A percentile compares a stretch with the other conserved stretches of the same genome.
Conservation (phyloP, 1,140 invertebrate genomes). For the Drosophila pachea region DNA sequence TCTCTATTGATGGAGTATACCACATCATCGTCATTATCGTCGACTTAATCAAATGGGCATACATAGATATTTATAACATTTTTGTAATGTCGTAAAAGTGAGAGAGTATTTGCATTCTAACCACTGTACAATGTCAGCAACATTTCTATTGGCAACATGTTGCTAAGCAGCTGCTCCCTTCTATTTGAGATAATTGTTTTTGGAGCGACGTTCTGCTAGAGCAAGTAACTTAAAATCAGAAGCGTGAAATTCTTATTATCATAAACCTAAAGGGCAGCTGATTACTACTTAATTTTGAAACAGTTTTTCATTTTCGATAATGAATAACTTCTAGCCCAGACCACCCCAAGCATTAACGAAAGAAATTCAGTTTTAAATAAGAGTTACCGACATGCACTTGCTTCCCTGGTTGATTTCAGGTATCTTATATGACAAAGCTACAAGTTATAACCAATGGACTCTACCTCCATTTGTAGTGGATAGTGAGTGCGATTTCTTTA, state of each 20-base stretch:
- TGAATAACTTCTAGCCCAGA: neutral
- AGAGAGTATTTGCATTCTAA: neutral
- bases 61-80: neutral
- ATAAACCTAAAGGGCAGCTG: neutral
- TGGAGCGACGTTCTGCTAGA: constrained; percentile 63
- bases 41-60: too few relatives aligned
- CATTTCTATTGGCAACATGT: constrained; percentile 61
- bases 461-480: too few relatives aligned
- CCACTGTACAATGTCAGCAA: constrained; percentile 62
- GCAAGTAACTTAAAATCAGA: constrained; percentile 52
- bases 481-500: neutral
- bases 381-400: constrained; percentile 12
- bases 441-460: too few relatives aligned
- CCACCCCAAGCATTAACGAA: neutral
- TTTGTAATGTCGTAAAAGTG: neutral
- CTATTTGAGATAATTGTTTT: constrained; percentile 57
- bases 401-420: neutral
- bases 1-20: constrained; percentile 10
- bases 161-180: constrained; percentile 51
- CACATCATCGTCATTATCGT: too few relatives aligned
- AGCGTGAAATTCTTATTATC: constrained; percentile 7
- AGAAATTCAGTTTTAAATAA: constrained; percentile 10
- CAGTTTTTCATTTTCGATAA: neutral
- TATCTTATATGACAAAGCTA: too few relatives aligned
- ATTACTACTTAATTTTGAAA: neutral